phyloP scores from a whole-genome alignment of 2,113 vertebrate species.

The Protomyctophum bolini region DNA sequence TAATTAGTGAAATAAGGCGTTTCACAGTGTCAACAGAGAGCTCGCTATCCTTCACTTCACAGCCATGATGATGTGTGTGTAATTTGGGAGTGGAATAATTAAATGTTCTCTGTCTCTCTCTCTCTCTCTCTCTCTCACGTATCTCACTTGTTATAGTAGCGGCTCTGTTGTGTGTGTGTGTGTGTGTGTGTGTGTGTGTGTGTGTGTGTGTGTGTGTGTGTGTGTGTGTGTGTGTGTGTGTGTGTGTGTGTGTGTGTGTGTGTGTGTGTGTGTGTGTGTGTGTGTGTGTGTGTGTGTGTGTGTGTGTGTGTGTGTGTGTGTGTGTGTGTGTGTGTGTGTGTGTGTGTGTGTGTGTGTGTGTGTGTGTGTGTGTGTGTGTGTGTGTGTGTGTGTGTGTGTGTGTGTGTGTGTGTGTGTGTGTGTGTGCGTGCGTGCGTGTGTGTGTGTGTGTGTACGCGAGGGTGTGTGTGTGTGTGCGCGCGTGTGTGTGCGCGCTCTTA shows the following conservation, averaged over 20 bases:
- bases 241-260: no score
- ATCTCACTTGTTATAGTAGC: no score
- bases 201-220: neutral
- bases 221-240: neutral
- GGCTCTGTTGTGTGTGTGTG: no score
- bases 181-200: neutral
- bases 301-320: no score
- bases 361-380: no score
- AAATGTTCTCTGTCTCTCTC: conserved; percentile 7
- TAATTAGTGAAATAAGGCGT: conserved; percentile 65
- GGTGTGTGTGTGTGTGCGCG: no score
- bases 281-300: no score
- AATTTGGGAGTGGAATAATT: conserved; percentile 50
- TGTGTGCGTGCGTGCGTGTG: neutral
- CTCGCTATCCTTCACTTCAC: conserved; percentile 16
- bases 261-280: no score
- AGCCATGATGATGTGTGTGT: conserved; percentile 30
- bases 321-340: neutral
- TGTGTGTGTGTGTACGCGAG: no score
- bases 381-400: neutral
- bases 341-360: neutral
- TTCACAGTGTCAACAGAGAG: conserved; percentile 53
- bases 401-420: neutral
- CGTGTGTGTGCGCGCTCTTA: no score
- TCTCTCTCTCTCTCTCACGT: neutral